Percentiles rank a stretch among this genome's conserved stretches.
Evolutionary conservation across 2,113 vertebrate species (phyloP).

Genomic region (Neoarius graeffei): DNA sequence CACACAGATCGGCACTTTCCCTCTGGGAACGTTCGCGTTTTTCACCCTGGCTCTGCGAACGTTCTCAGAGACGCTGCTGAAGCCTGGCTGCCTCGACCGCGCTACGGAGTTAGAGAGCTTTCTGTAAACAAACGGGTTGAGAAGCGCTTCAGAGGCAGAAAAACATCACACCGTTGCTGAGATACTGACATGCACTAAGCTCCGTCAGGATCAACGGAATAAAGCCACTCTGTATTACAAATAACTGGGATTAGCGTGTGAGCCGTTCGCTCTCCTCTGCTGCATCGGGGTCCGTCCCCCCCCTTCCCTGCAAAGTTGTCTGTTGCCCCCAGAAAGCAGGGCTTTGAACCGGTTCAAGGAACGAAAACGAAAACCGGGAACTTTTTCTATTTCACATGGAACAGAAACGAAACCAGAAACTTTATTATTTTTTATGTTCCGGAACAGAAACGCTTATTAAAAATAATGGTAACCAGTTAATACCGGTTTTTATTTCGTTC

Average conservation of each 20-base stretch:
- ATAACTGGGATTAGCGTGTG: neutral
- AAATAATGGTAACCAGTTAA: no score
- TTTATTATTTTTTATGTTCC: no score
- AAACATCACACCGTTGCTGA: neutral
- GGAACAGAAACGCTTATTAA: no score
- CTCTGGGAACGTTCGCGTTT: conserved; percentile 44
- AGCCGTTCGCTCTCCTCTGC: neutral
- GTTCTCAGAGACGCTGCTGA: conserved; percentile 3
- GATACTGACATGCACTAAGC: neutral
- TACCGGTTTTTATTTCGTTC: no score
- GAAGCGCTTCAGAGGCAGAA: neutral
- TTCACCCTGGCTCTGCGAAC: conserved; percentile 23
- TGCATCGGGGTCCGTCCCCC: neutral
- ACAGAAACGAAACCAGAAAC: no score
- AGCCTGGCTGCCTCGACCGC: neutral
- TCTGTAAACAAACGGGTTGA: neutral
- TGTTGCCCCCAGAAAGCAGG: conserved; percentile 1
- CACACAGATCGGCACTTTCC: conserved; percentile 20
- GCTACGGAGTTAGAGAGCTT: neutral
- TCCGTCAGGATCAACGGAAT: neutral
- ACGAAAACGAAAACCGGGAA: no score
- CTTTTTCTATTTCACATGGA: no score
- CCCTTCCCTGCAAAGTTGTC: neutral
- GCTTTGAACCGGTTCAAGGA: no score
- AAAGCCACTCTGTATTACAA: conserved; percentile 12